Evolutionary conservation across 2,888 invertebrate genomes (phyloP), one percentile per base, ranked within the genome.

Genomic region (Drosophila nr. fundita): DNA sequence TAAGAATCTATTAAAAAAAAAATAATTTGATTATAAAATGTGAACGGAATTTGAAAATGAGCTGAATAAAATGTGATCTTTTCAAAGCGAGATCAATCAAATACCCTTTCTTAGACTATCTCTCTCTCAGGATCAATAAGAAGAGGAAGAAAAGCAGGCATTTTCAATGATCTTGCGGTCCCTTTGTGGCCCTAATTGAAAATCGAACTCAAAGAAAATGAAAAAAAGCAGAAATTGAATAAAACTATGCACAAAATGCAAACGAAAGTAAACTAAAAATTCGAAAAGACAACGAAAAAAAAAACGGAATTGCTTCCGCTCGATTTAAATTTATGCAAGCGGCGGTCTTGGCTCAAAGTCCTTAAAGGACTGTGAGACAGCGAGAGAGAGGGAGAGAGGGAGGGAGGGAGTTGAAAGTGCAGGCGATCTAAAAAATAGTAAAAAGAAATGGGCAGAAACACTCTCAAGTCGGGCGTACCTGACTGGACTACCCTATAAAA

Each of bases 171-270:
- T 65, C 36, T 36, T 60, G 78, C 90, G 85, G 90, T 11, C 48
- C 60, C 87, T 85, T 85, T 85, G 85, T 69, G 71, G 74, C 54
- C 73, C 78, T 78, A 88, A 86, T 88, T 88, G 78, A 88, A 88
- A 89, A 83, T 83, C 73, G 60, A 72, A 68, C 21, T 10, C 11
- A 68, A 52, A 52, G 36, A 72, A 42, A 61, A 55, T 34, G 1
- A 13, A 7, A 13, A 18, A 13, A 42, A 38, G 38, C 38, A 18
- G 38, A 58, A 59, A 68, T 27, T 10, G 64, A 60, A 32, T 52
- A 42, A 68, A 63, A 73, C 13, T 76, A 63, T 52, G 27, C 68
- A 67, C 50, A 53, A 73, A 76, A 64, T 67, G 38, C 54, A 62
- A 62, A 70, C 48, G 62, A 61, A 63, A 66, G 64, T 54, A 49